Conservation (phyloP, 1,140 invertebrate species). For the Nautilus pompilius region DNA sequence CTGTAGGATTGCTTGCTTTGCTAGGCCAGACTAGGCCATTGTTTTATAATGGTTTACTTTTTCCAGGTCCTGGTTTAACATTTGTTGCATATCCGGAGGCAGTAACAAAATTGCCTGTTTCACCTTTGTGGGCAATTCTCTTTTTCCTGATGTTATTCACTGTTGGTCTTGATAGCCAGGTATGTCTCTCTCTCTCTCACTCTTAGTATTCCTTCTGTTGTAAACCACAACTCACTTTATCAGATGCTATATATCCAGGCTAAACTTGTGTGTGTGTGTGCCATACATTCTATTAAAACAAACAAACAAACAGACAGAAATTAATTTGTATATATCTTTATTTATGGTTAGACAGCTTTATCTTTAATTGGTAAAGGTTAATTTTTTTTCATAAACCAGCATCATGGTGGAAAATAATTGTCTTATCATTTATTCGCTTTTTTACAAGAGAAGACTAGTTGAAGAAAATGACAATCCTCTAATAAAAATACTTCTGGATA, state of each 20-base stretch:
- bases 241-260: not conserved
- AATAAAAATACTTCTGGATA: too few species aligned
- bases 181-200: slow-evolving; percentile 54
- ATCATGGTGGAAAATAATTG: too few species aligned
- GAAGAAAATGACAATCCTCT: too few species aligned
- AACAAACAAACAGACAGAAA: not conserved
- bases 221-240: slow-evolving; percentile 3
- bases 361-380: too few species aligned
- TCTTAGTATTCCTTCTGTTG: not conserved
- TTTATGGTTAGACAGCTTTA: not conserved
- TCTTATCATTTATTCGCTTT: too few species aligned
- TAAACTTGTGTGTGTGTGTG: not conserved
- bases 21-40: not conserved
- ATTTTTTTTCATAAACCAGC: too few species aligned
- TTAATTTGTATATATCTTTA: not conserved
- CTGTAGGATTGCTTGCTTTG: not conserved
- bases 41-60: not conserved
- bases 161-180: slow-evolving; percentile 85
- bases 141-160: slow-evolving; percentile 98
- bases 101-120: slow-evolving; percentile 90
- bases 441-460: too few species aligned
- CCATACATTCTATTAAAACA: too few species aligned
- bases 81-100: slow-evolving; percentile 97
- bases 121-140: slow-evolving; percentile 94
- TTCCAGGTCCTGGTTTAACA: slow-evolving; percentile 83